Base-by-base conservation (phyloP, 1,140 invertebrate genomes). In the Dendrolimus kikuchii region DNA sequence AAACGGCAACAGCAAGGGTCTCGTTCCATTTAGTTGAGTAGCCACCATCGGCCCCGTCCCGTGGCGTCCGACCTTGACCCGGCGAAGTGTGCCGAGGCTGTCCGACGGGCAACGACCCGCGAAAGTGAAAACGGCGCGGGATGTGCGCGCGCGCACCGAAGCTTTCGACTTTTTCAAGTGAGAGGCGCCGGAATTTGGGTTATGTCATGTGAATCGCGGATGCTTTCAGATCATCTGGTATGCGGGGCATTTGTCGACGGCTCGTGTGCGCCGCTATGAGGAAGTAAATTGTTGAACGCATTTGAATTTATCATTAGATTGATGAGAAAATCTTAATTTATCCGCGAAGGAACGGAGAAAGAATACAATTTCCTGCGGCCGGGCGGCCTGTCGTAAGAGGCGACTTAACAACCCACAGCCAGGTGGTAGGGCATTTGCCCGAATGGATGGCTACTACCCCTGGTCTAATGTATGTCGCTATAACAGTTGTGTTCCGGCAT, bases 81-180 rank as follows among this genome's bases (percentile, higher is more conserved):
- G 56, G 46, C 55, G 56, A 53, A 62, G 60, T 54, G 46, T 55
- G 60, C 56, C 56, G 60, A 58, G 60, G 56, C 46, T 55, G 53
- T 38, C 43, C 54, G 57, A 38, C 41, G 60, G 56, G 41, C 60
- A 55, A 52, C 51, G 56, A 53, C 56, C 60, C 53, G 56, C 46
- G 60, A 62, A 62, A 62, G 60, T 62, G 60, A 62, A 62, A 62
- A 58, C 56, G 49, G 51, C 23, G 45, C 48, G 51, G 53, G 58
- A 50, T 53, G 42, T 39, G 51, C 48, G 51, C 10, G 41, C 50
- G 53, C 51, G 42, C 38, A 38, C 10, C 52, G 7, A 42, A 49
- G 52, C 57, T 51, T 46, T 50, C 57, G 56, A 49, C 41, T 49
- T 49, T 55, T 55, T 55, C 36, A 43, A 51, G 50, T 45, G 38